A percentile compares a stretch with the other conserved stretches of the same genome.
phyloP scores from a whole-genome alignment of 2,888 invertebrate species.

The Ophion slaviceki region DNA sequence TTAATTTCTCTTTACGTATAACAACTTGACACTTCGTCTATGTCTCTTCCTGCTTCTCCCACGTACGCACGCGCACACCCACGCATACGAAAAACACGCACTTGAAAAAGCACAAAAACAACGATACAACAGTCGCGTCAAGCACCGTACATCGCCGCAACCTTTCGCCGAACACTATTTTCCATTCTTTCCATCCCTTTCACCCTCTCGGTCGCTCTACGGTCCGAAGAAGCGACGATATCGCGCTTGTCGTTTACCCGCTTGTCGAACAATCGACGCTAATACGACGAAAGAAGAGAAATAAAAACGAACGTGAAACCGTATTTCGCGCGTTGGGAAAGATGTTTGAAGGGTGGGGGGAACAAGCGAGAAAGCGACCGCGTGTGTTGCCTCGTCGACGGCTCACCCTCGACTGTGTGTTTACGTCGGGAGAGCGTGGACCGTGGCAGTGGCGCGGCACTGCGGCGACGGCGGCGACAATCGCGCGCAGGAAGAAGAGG shows the following conservation, averaged over 20 bases:
- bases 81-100: constrained; percentile 5
- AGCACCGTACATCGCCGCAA: background rate
- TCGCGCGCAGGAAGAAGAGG: constrained; percentile 42
- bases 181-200: background rate
- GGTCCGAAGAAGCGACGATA: too few relatives aligned
- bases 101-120: constrained; percentile 24
- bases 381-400: constrained; percentile 67
- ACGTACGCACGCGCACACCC: constrained; percentile 19
- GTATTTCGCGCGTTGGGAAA: constrained; percentile 29
- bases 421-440: constrained; percentile 83
- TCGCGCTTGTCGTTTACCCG: background rate
- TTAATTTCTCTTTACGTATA: constrained; percentile 16
- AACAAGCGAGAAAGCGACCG: constrained; percentile 50
- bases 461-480: constrained; percentile 63
- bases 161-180: constrained; percentile 9
- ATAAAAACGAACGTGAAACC: background rate
- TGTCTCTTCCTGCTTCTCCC: constrained; percentile 47
- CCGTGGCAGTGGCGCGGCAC: constrained; percentile 84
- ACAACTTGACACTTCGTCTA: constrained; percentile 44
- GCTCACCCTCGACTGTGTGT: constrained; percentile 70
- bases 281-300: constrained; percentile 14
- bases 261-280: background rate
- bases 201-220: background rate
- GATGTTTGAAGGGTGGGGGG: constrained; percentile 1
- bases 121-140: constrained; percentile 29